These are phyloP conservation scores for Coturnix japonica DNA, from an alignment of 2,113 vertebrate genomes.

Conservation along the genomic window DNA sequence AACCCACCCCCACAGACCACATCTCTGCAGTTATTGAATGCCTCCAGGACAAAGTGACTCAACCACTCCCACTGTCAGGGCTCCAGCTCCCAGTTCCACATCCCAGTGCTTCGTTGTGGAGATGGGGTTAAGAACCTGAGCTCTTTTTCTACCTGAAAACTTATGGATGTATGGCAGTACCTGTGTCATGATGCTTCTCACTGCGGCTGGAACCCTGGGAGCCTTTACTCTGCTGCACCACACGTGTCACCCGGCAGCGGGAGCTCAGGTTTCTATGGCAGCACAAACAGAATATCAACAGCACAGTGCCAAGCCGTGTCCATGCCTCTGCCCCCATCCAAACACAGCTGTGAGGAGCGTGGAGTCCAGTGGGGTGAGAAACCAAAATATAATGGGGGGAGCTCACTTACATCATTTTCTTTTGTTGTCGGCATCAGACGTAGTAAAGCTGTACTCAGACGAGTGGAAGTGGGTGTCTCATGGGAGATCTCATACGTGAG, in stretches of 20 bases:
- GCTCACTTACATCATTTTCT: not conserved
- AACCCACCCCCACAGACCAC: too few species aligned
- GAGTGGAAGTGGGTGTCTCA: fast-evolving
- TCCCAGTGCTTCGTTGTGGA: not conserved
- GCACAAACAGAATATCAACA: not conserved
- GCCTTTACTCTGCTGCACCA: not conserved
- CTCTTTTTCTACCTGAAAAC: too few species aligned
- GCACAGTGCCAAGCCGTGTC: not conserved
- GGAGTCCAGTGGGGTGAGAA: not conserved
- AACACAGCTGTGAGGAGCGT: not conserved
- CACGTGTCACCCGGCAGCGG: not conserved
- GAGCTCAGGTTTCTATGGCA: conserved; percentile 14
- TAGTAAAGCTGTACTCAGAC: fast-evolving
- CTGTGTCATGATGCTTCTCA: fast-evolving
- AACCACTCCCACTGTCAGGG: too few species aligned
- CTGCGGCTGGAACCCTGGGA: fast-evolving
- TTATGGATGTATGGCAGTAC: fast-evolving
- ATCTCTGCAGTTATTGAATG: too few species aligned
- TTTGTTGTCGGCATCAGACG: fast-evolving
- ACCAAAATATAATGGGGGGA: not conserved
- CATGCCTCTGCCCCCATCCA: fast-evolving
- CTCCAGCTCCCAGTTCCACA: not conserved
- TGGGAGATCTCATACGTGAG: fast-evolving
- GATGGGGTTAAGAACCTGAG: not conserved
- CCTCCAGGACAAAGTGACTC: too few species aligned